phyloP scores from a whole-genome alignment of 2,888 invertebrate species.

The Smittia aterrima region DNA sequence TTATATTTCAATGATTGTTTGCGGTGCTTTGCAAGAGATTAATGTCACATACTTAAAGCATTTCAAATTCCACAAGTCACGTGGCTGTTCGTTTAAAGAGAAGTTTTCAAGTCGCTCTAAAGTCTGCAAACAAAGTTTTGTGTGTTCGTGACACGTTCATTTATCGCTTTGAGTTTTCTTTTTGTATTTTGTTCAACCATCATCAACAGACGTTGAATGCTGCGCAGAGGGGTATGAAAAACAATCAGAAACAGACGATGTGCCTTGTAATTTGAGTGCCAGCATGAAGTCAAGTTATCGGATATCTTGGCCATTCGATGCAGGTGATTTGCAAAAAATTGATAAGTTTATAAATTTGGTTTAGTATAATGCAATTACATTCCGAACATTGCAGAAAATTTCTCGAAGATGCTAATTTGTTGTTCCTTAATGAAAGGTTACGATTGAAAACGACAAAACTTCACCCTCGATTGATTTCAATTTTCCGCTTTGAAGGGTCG shows the following conservation, averaged over 20 bases:
- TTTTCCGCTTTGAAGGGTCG: slow-evolving; percentile 32
- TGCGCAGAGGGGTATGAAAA: not conserved
- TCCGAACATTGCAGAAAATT: not conserved
- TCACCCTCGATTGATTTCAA: slow-evolving; percentile 35
- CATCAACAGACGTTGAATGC: not conserved
- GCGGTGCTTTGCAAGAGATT: not conserved
- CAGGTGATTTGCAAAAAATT: too few species aligned
- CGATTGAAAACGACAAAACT: not conserved
- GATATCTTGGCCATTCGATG: too few species aligned
- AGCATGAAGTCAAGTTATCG: not conserved
- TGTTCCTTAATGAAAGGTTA: not conserved
- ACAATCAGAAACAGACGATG: not conserved
- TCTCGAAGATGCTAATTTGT: not conserved
- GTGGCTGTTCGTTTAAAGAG: not conserved
- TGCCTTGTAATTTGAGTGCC: not conserved
- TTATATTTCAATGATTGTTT: slow-evolving; percentile 1
- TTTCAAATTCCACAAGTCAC: not conserved
- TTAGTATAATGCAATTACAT: too few species aligned
- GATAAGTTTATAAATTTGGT: too few species aligned
- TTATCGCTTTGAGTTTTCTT: too few species aligned
- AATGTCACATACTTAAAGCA: not conserved
- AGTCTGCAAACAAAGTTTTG: too few species aligned
- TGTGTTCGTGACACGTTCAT: too few species aligned
- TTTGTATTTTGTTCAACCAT: not conserved
- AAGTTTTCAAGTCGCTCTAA: too few species aligned